Conservation (phyloP, 2,888 invertebrate species). For the Cataglyphis albicans region DNA sequence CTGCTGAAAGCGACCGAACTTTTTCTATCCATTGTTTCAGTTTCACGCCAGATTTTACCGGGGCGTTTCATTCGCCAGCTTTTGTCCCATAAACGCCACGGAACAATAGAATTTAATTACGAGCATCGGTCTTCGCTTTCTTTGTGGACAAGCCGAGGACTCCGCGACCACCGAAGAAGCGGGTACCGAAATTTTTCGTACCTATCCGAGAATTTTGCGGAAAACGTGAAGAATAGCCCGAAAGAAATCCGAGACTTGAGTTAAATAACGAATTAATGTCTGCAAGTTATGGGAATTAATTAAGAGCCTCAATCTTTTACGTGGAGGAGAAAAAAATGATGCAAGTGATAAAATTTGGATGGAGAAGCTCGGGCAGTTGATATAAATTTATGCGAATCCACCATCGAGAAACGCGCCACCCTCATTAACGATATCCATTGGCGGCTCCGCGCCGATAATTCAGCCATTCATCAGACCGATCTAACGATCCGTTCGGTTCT, state of each 20-base stretch:
- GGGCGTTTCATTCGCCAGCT: constrained; percentile 40
- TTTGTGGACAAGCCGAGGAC: constrained; percentile 26
- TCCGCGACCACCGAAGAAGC: constrained; percentile 50
- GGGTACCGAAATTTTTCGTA: constrained; percentile 2
- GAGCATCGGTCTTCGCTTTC: constrained; percentile 37
- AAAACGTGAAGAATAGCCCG: not conserved
- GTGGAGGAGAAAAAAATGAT: constrained; percentile 27
- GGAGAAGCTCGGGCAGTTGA: constrained; percentile 61
- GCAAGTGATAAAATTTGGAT: constrained; percentile 73
- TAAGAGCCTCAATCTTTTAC: constrained; percentile 59
- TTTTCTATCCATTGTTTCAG: constrained; percentile 82
- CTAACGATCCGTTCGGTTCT: constrained; percentile 74
- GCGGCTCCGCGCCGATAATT: constrained; percentile 80
- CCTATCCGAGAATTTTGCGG: not conserved
- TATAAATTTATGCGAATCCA: constrained; percentile 76
- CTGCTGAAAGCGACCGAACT: constrained; percentile 59
- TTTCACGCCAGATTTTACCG: constrained; percentile 79
- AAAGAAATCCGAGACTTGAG: not conserved
- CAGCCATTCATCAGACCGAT: constrained; percentile 80
- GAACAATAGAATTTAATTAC: constrained; percentile 80
- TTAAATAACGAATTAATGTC: constrained; percentile 5
- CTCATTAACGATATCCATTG: constrained; percentile 81
- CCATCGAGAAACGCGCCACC: constrained; percentile 66
- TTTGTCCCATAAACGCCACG: constrained; percentile 70
- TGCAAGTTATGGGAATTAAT: constrained; percentile 47